A percentile compares a stretch with the other conserved stretches of the same genome.
These are phyloP conservation scores for Potamarius usumacintae DNA, from an alignment of 2,113 vertebrate genomes.

Conservation along the genomic window DNA sequence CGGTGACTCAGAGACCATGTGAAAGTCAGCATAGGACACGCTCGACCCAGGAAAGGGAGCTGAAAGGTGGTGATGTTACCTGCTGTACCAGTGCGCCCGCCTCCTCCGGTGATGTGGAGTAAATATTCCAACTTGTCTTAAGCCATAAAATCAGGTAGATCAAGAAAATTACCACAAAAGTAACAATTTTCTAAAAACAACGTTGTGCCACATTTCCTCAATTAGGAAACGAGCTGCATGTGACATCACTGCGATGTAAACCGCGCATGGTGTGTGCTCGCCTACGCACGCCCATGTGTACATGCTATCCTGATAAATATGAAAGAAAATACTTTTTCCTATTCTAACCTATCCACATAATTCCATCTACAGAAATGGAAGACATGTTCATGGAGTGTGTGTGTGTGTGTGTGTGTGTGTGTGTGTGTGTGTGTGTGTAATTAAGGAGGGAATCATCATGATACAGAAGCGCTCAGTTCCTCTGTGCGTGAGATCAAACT, in stretches of 20 bases:
- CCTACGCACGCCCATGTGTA: not conserved
- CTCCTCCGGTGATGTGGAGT: not conserved
- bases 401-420: too few species aligned
- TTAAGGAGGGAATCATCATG: not conserved
- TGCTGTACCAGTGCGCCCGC: too few species aligned
- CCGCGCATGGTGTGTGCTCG: not conserved
- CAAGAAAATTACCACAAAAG: not conserved
- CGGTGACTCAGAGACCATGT: not conserved
- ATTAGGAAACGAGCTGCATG: not conserved
- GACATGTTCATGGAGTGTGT: constrained; percentile 41
- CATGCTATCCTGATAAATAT: not conserved
- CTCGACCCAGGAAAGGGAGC: not conserved
- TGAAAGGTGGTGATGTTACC: not conserved
- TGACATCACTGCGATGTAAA: not conserved
- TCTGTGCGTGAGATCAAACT: not conserved
- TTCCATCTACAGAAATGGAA: constrained; percentile 45
- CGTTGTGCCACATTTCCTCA: not conserved
- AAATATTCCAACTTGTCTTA: not conserved
- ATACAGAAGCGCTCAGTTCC: not conserved
- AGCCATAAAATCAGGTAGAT: not conserved
- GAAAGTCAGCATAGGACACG: not conserved
- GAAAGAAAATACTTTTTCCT: not conserved
- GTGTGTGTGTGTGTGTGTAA: not conserved
- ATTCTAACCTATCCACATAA: constrained; percentile 21
- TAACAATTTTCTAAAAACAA: not conserved